These are phyloP conservation scores for Parthenolecanium corni DNA, from an alignment of 2,888 invertebrate species.

Conservation along the genomic window DNA sequence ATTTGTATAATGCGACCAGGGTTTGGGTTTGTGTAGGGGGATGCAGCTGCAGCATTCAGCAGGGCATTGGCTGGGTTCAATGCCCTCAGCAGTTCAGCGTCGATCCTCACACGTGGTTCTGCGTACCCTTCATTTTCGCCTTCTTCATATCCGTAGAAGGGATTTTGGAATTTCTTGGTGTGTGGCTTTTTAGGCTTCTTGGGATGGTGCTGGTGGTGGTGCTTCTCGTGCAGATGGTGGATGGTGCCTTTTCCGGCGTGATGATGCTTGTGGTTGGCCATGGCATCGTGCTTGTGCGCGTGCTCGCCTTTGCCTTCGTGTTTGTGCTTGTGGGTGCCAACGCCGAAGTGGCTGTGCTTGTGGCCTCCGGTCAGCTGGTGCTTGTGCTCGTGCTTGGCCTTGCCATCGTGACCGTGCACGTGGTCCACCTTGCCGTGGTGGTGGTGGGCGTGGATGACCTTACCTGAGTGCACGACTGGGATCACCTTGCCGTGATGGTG, in stretches of 20 bases:
- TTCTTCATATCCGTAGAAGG: not conserved
- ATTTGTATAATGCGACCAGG: conserved; percentile 3
- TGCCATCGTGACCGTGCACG: conserved; percentile 29
- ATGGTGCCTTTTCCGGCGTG: conserved; percentile 1
- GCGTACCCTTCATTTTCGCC: not conserved
- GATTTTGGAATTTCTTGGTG: not conserved
- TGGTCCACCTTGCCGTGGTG: conserved; percentile 31
- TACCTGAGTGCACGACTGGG: conserved; percentile 30
- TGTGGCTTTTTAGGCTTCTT: not conserved
- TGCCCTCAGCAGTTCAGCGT: not conserved
- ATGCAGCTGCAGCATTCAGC: not conserved
- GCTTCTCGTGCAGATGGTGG: not conserved
- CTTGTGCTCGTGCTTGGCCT: conserved; percentile 28
- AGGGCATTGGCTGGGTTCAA: not conserved
- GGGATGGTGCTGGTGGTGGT: conserved; percentile 1
- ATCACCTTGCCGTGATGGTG: conserved; percentile 1
- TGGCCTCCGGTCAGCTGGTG: conserved; percentile 20
- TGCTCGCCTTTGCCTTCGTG: not conserved
- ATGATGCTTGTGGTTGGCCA: not conserved
- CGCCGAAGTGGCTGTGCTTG: conserved; percentile 28
- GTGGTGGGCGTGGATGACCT: conserved; percentile 31
- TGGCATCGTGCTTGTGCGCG: conserved; percentile 7
- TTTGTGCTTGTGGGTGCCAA: conserved; percentile 21
- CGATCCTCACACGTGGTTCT: not conserved
- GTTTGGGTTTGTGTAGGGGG: not conserved